Evolutionary conservation across 2,797 vertebrate species (phyloP), one percentile per base, ranked within the genome.

Genomic region (Pseudocheirus occidentalis): DNA sequence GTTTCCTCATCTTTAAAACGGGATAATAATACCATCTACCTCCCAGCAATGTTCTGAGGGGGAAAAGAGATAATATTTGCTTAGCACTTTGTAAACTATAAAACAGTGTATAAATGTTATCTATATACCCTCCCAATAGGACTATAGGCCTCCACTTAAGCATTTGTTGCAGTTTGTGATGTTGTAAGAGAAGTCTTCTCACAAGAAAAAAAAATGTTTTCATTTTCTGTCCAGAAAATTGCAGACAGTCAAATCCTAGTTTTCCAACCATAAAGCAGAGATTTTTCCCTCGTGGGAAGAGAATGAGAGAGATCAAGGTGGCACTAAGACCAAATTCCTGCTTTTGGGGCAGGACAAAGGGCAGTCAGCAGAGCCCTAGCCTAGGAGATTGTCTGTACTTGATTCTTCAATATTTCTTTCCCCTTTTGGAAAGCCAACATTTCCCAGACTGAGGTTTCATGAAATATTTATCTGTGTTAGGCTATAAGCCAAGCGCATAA

Each of bases 111-210:
- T 81, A 81, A 81, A 46, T 81, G 73, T 24, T 81, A 27, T 81
- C 21, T 46, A 46, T 46, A 81, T 46, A 11, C 3, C 21, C 40
- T 98, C 93, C 93, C 81, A 28, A 73, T 93, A 95, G n/a, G 95
- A 96, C 91, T 50, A 93, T 81, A 52, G 53, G 91, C 93, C 96
- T 97, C 92, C 93, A 73, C 66, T 94, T 94, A 96, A 97, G 96
- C 95, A 94, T 92, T 96, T 97, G 95, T 96, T 96, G 96, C 90
- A 53, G 54, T 97, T 92, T 95, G 94, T 96, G 94, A 97, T 97
- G 93, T 96, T 97, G 93, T 96, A 57, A 96, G 55, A 96, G 40
- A 57, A 95, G 59, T n/a, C 87, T 53, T 56, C 81, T 96, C 92
- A 94, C 95, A 95, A 96, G 90, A 96, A 96, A 96, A 50, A 94